Conservation (phyloP, 23 tunicate genomes). For the Halocynthia roretzi region DNA sequence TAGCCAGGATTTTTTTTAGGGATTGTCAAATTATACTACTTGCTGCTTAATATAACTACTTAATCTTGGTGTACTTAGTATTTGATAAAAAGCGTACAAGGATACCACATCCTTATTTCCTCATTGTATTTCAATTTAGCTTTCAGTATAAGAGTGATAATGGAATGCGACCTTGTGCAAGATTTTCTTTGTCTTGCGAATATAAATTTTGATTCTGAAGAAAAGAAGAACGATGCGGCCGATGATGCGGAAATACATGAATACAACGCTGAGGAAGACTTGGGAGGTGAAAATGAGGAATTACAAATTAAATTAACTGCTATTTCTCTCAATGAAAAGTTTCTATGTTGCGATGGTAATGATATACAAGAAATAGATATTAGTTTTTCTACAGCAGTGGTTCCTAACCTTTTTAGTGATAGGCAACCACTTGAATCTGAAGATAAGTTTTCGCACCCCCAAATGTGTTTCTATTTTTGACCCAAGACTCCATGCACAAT, state of each 20-base stretch:
- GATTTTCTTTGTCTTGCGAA: constrained; percentile 58
- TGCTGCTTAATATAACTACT: too few relatives aligned
- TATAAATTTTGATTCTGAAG: constrained; percentile 17
- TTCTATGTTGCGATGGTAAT: too few relatives aligned
- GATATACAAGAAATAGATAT: too few relatives aligned
- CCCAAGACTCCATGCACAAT: neutral
- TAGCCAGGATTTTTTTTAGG: too few relatives aligned
- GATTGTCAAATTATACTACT: too few relatives aligned
- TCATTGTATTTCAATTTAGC: constrained; percentile 31
- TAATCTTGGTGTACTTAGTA: too few relatives aligned
- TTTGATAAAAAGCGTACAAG: too few relatives aligned
- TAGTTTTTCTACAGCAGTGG: too few relatives aligned
- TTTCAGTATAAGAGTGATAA: constrained; percentile 61
- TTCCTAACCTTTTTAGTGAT: neutral
- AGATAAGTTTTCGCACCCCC: too few relatives aligned
- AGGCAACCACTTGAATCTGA: neutral
- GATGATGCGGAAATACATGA: constrained; percentile 67
- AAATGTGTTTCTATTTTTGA: neutral
- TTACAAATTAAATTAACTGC: too few relatives aligned
- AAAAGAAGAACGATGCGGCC: constrained; percentile 5
- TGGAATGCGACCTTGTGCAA: constrained; percentile 76
- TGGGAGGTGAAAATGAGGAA: constrained; percentile 17
- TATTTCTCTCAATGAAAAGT: too few relatives aligned
- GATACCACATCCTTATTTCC: too few relatives aligned
- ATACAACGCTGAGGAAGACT: constrained; percentile 81